A percentile compares a stretch with the other conserved stretches of the same genome.
Evolutionary conservation across 1,140 invertebrate species (phyloP).

Genomic region (Rhopalosiphum padi): DNA sequence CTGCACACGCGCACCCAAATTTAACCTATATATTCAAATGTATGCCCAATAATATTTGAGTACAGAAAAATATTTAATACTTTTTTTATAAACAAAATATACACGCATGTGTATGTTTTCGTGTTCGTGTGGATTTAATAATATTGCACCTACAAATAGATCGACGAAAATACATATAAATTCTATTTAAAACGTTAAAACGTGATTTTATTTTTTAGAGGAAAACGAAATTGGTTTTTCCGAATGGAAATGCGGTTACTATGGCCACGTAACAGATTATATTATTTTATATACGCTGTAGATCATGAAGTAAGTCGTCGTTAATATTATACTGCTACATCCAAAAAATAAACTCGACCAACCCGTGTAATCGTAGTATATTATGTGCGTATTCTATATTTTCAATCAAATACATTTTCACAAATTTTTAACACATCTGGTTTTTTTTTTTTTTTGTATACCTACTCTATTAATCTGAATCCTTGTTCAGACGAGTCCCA

Average conservation of each 20-base stretch:
- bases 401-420: not conserved
- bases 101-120: not conserved
- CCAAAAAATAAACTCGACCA: not conserved
- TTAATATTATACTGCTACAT: not conserved
- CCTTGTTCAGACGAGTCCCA: not conserved
- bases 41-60: not conserved
- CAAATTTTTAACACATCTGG: not conserved
- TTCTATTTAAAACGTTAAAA: not conserved
- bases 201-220: not conserved
- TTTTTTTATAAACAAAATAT: not conserved
- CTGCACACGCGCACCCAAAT: not conserved
- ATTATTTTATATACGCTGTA: not conserved
- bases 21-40: not conserved
- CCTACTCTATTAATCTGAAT: not conserved
- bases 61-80: not conserved
- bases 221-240: not conserved
- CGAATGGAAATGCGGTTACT: not conserved
- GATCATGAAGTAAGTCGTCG: not conserved
- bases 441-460: not conserved
- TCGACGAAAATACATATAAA: not conserved
- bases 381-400: not conserved
- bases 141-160: not conserved
- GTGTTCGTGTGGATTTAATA: not conserved
- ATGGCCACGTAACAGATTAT: not conserved
- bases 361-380: not conserved